Base-by-base conservation (phyloP, 2,797 vertebrate species). In the Crypturellus tataupa region DNA sequence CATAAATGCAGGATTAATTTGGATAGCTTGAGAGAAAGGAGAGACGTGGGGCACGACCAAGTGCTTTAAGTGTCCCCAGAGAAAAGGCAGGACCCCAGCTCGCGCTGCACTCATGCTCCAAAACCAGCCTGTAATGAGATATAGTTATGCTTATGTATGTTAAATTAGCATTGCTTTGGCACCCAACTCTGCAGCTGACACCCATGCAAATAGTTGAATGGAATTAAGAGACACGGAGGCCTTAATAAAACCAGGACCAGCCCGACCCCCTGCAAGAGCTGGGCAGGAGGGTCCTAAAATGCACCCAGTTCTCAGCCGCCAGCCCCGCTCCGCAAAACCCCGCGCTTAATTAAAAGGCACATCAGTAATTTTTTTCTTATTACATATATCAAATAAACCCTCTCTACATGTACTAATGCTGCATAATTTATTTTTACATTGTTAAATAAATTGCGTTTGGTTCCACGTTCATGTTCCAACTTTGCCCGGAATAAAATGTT, bases 401-500 rank as follows among this genome's bases (percentile, higher is more conserved):
- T 62, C 40, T 63, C n/a, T n/a, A 53, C n/a, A 9, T 4, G 31
- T 42, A 49, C 72, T 65, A 77, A 59, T 42, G 58, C 51, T 37
- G 35, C 23, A 68, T 71, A 91, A 90, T 92, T 92, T 92, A 93
- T 62, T 58, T 64, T 81, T 49, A 62, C 65, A 11, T 81, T 79
- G 49, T 82, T 91, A 81, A 89, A 83, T 53, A 85, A 92, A 85
- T 68, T 23, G 27, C n/a, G 29, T 80, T 91, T 70, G 59, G 24
- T 33, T 93, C 85, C 6, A 1, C 53, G 49, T 60, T 91, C 39
- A 0, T 75, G 77, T 85, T 95, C 82, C 85, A 93, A 85, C 75
- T 62, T 89, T 67, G 21, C 35, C 33, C 9, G 39, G 81, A 93
- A 96, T 55, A 73, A 89, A 95, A 88, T 15, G 84, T 83, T 89